Evolutionary conservation across 2,797 vertebrate genomes (phyloP), one percentile per base, ranked within the genome.

Genomic region (Semotilus atromaculatus): DNA sequence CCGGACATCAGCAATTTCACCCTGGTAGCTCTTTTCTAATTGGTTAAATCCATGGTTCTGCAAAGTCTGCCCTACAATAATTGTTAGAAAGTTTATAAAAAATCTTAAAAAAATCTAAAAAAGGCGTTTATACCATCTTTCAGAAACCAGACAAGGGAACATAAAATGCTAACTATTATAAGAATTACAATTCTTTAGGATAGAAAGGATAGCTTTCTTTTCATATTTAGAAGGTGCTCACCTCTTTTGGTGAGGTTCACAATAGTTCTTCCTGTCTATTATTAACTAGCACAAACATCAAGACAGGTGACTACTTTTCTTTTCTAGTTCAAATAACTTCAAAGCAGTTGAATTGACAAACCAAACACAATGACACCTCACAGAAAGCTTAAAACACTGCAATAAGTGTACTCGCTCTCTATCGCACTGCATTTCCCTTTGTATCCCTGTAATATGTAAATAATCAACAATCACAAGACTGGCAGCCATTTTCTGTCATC

Each of bases 401-500:
- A 76, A 58, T 40, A 72, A 79, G 70, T 80, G 75, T 48, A 70
- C 60, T 66, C 40, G 62, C 78, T 76, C 55, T 38, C 68, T 26
- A 13, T 29, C 7, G 11, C 77, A 45, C 38, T 19, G 31, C 11
- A n/a, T 73, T 71, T 51, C 6, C 43, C 58, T 85, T 58, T 80
- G 58, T 16, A 26, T 66, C 11, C 29, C 73, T 83, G 79, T 81
- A 78, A 89, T 84, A 93, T 82, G 89, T 88, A 91, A 93, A 92
- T 88, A 89, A 92, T 92, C 86, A 91, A 83, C 89, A 90, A 86
- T 68, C 88, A 79, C 64, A 85, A 73, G 68, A 76, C 76, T 73
- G 76, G 79, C 72, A 86, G 74, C 72, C 80, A 77, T 68, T 29
- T 55, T 75, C 60, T 70, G 58, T 53, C 84, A 80, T 51, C 38